Evolutionary conservation across 2,113 vertebrate species (phyloP).

Genomic region (Chinchilla lanigera): DNA sequence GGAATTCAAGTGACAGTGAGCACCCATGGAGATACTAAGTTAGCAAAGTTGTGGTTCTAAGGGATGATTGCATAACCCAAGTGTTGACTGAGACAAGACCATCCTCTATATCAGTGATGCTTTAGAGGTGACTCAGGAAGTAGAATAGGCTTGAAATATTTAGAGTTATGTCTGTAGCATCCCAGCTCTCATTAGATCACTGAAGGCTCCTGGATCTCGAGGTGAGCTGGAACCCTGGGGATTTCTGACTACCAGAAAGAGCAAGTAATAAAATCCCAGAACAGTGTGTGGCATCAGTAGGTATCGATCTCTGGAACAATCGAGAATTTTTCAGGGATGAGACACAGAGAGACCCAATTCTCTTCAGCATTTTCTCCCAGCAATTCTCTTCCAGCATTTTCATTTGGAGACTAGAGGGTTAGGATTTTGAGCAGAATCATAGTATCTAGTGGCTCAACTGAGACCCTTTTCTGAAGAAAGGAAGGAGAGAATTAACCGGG

Average conservation of each 20-base stretch:
- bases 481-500: neutral
- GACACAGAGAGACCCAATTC: neutral
- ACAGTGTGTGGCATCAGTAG: neutral
- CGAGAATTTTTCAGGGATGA: neutral
- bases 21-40: neutral
- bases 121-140: neutral
- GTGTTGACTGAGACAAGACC: neutral
- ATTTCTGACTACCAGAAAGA: neutral
- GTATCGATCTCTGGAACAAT: neutral
- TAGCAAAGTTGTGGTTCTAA: neutral
- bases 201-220: neutral
- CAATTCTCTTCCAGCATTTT: neutral
- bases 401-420: neutral
- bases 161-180: neutral
- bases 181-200: neutral
- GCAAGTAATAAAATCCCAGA: neutral
- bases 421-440: neutral
- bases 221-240: neutral
- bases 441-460: neutral
- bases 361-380: neutral
- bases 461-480: neutral
- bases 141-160: too few relatives aligned
- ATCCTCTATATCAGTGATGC: too few relatives aligned
- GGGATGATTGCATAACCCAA: neutral
- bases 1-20: neutral